Evolutionary conservation across 2,888 invertebrate species (phyloP).

Genomic region (Corythucha ciliata): DNA sequence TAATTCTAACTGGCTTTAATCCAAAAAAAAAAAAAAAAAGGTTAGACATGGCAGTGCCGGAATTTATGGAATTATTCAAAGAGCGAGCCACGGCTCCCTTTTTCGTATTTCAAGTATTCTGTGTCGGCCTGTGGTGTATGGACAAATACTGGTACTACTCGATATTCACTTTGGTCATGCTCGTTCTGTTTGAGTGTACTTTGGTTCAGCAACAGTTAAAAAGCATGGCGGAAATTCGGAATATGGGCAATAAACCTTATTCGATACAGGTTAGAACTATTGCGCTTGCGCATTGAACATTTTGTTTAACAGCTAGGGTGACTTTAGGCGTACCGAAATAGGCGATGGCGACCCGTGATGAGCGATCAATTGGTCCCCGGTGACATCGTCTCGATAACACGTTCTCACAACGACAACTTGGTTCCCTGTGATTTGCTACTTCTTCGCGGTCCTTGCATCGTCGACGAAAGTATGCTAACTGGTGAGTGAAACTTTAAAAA

Average conservation of each 20-base stretch:
- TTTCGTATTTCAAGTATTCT: conserved; percentile 99
- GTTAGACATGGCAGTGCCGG: conserved; percentile 78
- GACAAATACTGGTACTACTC: conserved; percentile 99
- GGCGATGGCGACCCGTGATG: conserved; percentile 76
- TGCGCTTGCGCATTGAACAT: not conserved
- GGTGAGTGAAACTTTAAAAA: conserved; percentile 48
- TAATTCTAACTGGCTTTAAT: not conserved
- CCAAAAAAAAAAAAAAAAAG: conserved; percentile 40
- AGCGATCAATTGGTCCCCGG: conserved; percentile 89
- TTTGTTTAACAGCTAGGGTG: not conserved
- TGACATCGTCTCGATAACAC: conserved; percentile 87
- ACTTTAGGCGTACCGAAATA: conserved; percentile 73
- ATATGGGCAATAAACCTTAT: conserved; percentile 98
- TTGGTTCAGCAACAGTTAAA: conserved; percentile 94
- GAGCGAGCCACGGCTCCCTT: conserved; percentile 98
- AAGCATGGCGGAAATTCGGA: conserved; percentile 97
- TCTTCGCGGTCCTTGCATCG: conserved; percentile 89
- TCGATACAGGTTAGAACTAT: conserved; percentile 54
- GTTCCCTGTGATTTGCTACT: conserved; percentile 95
- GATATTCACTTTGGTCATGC: conserved; percentile 90
- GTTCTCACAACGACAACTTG: conserved; percentile 79
- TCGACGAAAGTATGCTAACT: conserved; percentile 98
- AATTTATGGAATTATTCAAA: conserved; percentile 91
- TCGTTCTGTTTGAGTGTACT: conserved; percentile 94
- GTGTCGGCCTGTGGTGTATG: conserved; percentile 96